A percentile compares a stretch with the other conserved stretches of the same genome.
Conservation (phyloP, 2,113 vertebrate genomes). For the Corynorhinus townsendii region DNA sequence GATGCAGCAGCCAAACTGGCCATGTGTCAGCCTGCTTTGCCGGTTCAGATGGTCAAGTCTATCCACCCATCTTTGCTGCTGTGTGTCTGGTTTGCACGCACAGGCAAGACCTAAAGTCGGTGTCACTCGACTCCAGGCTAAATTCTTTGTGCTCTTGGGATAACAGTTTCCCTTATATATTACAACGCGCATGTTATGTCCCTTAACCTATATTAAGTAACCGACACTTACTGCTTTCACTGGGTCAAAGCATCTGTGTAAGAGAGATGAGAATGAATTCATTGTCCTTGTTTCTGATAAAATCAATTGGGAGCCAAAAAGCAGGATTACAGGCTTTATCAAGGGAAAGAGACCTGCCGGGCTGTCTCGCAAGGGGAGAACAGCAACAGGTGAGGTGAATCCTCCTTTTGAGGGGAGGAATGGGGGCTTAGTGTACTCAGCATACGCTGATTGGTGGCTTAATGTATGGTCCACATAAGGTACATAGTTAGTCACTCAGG, state of each 20-base stretch:
- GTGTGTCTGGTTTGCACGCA: not conserved
- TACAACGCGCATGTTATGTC: not conserved
- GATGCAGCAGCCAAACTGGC: not conserved
- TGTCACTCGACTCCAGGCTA: not conserved
- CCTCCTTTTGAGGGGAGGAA: too few relatives aligned
- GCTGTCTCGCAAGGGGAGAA: too few relatives aligned
- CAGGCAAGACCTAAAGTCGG: not conserved
- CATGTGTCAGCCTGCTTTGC: not conserved
- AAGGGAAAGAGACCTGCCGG: too few relatives aligned
- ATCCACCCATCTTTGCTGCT: rapidly evolving
- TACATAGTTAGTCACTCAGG: too few relatives aligned
- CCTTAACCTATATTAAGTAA: not conserved
- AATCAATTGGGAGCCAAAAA: too few relatives aligned
- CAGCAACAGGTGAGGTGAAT: too few relatives aligned
- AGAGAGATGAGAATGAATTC: not conserved
- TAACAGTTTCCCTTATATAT: not conserved
- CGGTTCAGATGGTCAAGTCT: not conserved
- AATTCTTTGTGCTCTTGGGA: not conserved
- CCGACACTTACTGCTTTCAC: not conserved
- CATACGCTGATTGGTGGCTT: too few relatives aligned
- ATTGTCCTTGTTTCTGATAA: not conserved
- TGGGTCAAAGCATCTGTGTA: not conserved
- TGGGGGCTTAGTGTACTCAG: too few relatives aligned
- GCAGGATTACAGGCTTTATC: too few relatives aligned
- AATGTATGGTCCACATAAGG: too few relatives aligned